Percentiles rank a stretch among this genome's conserved stretches.
phyloP scores from a whole-genome alignment of 2,797 vertebrate species.

The Bovichtus diacanthus region DNA sequence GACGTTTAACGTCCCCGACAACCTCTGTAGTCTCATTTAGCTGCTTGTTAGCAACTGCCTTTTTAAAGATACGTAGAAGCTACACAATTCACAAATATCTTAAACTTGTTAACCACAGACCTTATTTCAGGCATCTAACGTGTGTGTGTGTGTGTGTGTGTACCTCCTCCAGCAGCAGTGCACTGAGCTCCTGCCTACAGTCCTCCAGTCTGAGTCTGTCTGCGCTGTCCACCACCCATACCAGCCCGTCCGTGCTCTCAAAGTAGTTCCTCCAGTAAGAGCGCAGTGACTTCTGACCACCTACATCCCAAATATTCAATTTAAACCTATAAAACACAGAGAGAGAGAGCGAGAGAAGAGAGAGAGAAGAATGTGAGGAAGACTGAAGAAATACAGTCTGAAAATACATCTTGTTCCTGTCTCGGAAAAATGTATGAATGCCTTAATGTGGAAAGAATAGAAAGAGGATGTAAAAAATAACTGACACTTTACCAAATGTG shows the following conservation, averaged over 20 bases:
- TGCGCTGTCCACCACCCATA: constrained; percentile 96
- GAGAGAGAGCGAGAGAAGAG: not conserved
- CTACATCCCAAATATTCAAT: constrained; percentile 95
- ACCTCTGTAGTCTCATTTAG: too few relatives aligned
- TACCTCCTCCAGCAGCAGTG: constrained; percentile 91
- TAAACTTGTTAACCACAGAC: too few relatives aligned
- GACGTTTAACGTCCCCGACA: too few relatives aligned
- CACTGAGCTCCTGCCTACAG: constrained; percentile 87
- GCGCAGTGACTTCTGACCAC: constrained; percentile 93
- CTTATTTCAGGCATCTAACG: too few relatives aligned
- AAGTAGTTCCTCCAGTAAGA: constrained; percentile 98
- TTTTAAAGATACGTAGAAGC: too few relatives aligned
- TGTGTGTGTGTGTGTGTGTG: constrained; percentile 12
- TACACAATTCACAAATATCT: too few relatives aligned
- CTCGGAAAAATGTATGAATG: not conserved
- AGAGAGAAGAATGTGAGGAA: not conserved
- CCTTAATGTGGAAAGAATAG: not conserved
- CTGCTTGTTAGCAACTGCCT: too few relatives aligned
- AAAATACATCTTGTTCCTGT: not conserved
- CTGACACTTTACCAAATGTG: too few relatives aligned
- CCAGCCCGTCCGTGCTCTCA: constrained; percentile 94
- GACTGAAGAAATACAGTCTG: not conserved
- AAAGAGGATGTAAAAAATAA: not conserved
- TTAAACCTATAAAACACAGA: constrained; percentile 85
- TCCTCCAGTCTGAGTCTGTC: constrained; percentile 92